Conservation (phyloP, 2,888 invertebrate genomes). For the Oxytorus armatus region DNA sequence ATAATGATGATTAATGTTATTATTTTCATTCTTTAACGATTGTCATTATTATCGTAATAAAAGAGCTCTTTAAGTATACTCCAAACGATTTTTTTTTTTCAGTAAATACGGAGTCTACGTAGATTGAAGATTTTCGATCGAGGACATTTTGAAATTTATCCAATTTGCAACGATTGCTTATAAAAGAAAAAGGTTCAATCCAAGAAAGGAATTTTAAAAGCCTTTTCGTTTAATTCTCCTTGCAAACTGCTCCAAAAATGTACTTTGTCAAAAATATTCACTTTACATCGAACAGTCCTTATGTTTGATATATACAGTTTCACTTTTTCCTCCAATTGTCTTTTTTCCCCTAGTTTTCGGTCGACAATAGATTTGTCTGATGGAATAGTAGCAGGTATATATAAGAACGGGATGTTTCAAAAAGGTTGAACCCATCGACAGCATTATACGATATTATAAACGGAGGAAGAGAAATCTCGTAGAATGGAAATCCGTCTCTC, state of each 20-base stretch:
- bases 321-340: slow-evolving; percentile 12
- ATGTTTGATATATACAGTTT: slow-evolving; percentile 1
- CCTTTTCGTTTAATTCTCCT: not conserved
- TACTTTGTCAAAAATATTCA: not conserved
- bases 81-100: not conserved
- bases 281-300: not conserved
- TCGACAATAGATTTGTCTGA: slow-evolving; percentile 16
- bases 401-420: slow-evolving; percentile 31
- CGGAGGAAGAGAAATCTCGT: not conserved
- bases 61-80: no score
- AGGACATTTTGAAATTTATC: no score
- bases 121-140: no score
- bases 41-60: not conserved
- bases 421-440: slow-evolving; percentile 23
- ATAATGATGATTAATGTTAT: slow-evolving; percentile 27
- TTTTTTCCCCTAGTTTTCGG: slow-evolving; percentile 8
- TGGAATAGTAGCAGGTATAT: slow-evolving; percentile 43
- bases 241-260: not conserved
- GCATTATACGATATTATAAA: not conserved
- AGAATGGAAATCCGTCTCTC: no score
- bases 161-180: no score
- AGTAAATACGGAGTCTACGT: no score
- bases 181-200: no score
- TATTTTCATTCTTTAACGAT: slow-evolving; percentile 1
- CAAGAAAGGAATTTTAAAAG: not conserved